These are phyloP conservation scores for Buphagus erythrorhynchus DNA, from an alignment of 2,797 vertebrate species.

Conservation along the genomic window DNA sequence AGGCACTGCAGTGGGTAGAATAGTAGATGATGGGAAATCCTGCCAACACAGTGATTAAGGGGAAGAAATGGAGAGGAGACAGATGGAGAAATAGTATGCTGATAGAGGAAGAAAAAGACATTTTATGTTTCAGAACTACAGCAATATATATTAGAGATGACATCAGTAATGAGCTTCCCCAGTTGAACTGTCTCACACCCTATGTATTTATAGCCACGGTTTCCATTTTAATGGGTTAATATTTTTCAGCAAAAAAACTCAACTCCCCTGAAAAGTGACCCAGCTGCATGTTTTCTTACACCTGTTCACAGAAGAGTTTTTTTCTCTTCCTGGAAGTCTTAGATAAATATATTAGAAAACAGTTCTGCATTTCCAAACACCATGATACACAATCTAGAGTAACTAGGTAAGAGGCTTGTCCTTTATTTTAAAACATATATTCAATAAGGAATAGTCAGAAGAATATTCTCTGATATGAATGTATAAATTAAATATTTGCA, in stretches of 20 bases:
- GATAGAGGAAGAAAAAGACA: background rate
- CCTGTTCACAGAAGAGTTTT: background rate
- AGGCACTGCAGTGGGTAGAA: background rate
- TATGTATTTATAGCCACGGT: background rate
- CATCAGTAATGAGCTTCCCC: background rate
- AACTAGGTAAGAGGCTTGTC: background rate
- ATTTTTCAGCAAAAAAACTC: background rate
- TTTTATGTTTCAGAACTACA: background rate
- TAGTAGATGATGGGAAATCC: background rate
- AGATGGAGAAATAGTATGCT: background rate
- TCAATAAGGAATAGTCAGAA: background rate
- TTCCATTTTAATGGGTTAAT: conserved; percentile 8
- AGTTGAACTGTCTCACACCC: background rate
- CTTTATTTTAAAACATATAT: background rate
- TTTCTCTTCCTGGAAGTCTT: background rate
- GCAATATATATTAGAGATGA: background rate
- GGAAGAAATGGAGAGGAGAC: background rate
- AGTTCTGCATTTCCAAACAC: background rate
- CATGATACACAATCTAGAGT: background rate
- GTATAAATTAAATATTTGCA: background rate
- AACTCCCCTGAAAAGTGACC: background rate
- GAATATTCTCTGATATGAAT: background rate
- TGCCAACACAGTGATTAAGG: background rate
- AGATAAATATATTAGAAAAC: background rate
- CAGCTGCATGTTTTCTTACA: background rate